Conservation (phyloP, 2,113 vertebrate species). For the Tyrannus savana region DNA sequence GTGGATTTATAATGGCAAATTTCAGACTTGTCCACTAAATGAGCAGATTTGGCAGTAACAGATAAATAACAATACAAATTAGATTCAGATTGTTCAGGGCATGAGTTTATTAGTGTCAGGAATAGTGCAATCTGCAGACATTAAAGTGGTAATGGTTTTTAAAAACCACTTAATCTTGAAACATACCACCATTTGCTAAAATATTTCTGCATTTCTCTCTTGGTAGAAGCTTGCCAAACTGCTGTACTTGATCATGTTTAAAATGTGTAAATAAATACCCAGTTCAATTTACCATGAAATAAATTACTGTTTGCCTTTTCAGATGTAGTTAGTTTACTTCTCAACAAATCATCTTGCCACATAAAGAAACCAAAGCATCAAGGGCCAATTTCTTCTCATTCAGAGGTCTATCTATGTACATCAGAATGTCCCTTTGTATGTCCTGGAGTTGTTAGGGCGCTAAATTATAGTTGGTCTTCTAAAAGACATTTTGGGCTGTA, state of each 20-base stretch:
- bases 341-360: conserved; percentile 33
- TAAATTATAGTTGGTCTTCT: not conserved
- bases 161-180: conserved; percentile 60
- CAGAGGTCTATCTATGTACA: not conserved
- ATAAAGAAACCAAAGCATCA: not conserved
- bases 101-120: conserved; percentile 31
- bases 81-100: conserved; percentile 31
- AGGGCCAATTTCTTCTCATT: not conserved
- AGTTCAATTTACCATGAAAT: conserved; percentile 64
- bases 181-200: conserved; percentile 53
- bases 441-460: not conserved
- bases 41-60: not conserved
- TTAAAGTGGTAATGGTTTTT: conserved; percentile 60
- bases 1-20: not conserved
- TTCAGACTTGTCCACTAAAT: conserved; percentile 14
- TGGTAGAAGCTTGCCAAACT: conserved; percentile 59
- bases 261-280: conserved; percentile 61
- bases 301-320: conserved; percentile 54
- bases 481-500: not conserved
- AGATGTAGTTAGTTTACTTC: conserved; percentile 35
- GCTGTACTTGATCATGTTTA: conserved; percentile 47
- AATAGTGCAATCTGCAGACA: conserved; percentile 44
- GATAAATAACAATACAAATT: conserved; percentile 55
- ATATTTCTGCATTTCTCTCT: conserved; percentile 53
- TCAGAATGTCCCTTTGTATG: not conserved